Evolutionary conservation across 2,113 vertebrate genomes (phyloP).

Genomic region (Actinemys pallida): DNA sequence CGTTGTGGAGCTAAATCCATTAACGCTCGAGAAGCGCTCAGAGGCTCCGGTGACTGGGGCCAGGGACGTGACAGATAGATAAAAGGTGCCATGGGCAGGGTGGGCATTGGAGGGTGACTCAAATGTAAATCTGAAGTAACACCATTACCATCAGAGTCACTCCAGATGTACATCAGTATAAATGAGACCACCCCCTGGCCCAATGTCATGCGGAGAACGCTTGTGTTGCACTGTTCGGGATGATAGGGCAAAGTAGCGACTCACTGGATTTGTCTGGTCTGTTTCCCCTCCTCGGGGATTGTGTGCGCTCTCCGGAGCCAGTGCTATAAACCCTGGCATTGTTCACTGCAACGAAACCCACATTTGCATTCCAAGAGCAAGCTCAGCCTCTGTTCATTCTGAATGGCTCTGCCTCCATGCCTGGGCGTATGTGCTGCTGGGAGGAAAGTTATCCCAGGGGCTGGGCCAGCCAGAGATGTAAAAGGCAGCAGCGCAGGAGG

Average conservation of each 20-base stretch:
- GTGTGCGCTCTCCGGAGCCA: not conserved
- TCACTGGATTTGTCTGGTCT: not conserved
- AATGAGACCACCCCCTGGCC: not conserved
- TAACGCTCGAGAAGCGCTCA: too few species aligned
- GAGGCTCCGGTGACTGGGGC: not conserved
- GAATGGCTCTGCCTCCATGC: not conserved
- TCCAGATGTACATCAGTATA: not conserved
- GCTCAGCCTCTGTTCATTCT: not conserved
- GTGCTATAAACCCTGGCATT: not conserved
- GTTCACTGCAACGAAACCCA: not conserved
- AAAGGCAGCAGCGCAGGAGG: not conserved
- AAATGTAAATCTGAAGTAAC: not conserved
- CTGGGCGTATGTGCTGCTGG: not conserved
- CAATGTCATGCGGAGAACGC: not conserved
- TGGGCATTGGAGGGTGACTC: not conserved
- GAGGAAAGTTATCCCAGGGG: not conserved
- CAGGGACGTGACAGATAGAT: not conserved
- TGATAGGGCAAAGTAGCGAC: not conserved
- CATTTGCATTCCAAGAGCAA: not conserved
- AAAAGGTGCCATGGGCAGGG: not conserved
- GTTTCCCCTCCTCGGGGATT: not conserved
- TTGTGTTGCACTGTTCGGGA: not conserved
- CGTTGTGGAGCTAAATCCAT: not conserved
- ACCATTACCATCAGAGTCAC: not conserved
- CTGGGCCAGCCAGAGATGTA: not conserved